Evolutionary conservation across 2,888 invertebrate species (phyloP).

Genomic region (Xylota sylvarum): DNA sequence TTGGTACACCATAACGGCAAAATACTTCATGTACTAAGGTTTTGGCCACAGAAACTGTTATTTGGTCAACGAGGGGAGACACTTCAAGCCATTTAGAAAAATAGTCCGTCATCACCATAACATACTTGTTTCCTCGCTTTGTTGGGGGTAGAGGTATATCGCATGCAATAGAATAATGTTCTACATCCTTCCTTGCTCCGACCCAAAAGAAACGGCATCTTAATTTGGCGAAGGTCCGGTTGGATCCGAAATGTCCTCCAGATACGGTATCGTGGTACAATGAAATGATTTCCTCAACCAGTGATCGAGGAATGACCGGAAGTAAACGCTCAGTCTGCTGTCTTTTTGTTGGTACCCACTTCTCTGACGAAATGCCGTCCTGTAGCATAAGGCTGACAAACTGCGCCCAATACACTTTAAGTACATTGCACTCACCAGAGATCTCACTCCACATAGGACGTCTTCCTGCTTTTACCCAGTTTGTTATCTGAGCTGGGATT

Average conservation of each 20-base stretch:
- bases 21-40: too few relatives aligned
- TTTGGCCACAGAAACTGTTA: too few relatives aligned
- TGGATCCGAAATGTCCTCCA: constrained; percentile 20
- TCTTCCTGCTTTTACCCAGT: not conserved
- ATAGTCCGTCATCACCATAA: too few relatives aligned
- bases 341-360: constrained; percentile 9
- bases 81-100: too few relatives aligned
- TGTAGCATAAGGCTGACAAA: not conserved
- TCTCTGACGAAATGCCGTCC: not conserved
- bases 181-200: constrained; percentile 10
- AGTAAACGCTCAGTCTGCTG: not conserved
- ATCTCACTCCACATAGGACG: constrained; percentile 11
- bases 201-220: constrained; percentile 22
- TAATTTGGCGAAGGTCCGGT: not conserved
- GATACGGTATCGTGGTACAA: not conserved
- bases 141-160: constrained; percentile 9
- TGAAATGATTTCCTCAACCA: not conserved
- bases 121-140: too few relatives aligned
- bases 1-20: too few relatives aligned
- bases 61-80: too few relatives aligned
- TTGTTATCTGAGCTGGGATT: not conserved
- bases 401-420: constrained; percentile 43
- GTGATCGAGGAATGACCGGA: constrained; percentile 1
- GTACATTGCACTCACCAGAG: not conserved
- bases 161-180: not conserved